Evolutionary conservation across 1,140 invertebrate species (phyloP), one percentile per base, ranked within the genome.

Genomic region (Drosophila nasuta): DNA sequence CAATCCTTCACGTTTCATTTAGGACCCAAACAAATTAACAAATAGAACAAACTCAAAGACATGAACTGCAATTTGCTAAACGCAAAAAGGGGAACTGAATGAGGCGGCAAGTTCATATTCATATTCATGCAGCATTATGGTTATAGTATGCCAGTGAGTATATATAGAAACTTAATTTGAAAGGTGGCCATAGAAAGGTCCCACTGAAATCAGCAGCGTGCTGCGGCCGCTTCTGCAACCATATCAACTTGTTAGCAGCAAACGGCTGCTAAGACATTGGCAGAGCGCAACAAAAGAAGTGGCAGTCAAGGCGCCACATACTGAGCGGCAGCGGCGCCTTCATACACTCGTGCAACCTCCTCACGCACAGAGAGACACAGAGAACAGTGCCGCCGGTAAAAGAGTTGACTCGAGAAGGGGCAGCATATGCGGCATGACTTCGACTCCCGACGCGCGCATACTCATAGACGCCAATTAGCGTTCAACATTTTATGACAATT

Each of bases 401-500:
- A 41, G 11, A 38, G 52, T 51, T 49, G 43, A 33, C 11, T 33
- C 38, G n/a, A 3, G 3, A 30, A 25, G 38, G 8, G 41, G 15
- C n/a, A 8, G 15, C 5, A 33, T 38, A 8, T 30, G 30, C 1
- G 54, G 6, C 54, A n/a, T 30, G 66, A 54, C 33, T 46, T 48
- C 54, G 60, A 71, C 60, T 65, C 56, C 68, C 73, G 54, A 72
- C 28, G 67, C 68, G 57, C 69, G 20, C 20, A 25, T 25, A 66
- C 66, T 20, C 20, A 81, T 69, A 87, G 81, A 83, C 85, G 85
- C 85, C 85, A 88, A 88, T 88, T 88, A 88, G 85, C 86, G 85
- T 88, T 89, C 77, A 88, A 81, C 81, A 89, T 88, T 89, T 85
- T 85, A 88, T 85, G 85, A 85, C 85, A 89, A 89, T 89, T 88